A percentile compares a stretch with the other conserved stretches of the same genome.
phyloP scores from a whole-genome alignment of 2,888 invertebrate genomes.

The Molorchus minor region DNA sequence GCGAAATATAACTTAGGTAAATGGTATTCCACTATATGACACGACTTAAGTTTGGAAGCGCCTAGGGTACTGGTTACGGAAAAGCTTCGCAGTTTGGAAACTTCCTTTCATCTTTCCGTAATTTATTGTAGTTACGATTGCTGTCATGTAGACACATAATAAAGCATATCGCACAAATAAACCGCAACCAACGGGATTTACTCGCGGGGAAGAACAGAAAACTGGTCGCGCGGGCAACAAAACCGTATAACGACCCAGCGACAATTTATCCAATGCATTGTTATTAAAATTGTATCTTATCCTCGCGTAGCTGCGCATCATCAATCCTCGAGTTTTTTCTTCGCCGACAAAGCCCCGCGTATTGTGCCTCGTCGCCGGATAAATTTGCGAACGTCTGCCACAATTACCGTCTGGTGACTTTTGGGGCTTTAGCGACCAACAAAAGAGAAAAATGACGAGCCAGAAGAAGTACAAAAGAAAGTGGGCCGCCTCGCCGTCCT shows the following conservation, averaged over 20 bases:
- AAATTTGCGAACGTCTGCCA: conserved; percentile 47
- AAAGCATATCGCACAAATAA: not conserved
- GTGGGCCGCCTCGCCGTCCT: conserved; percentile 22
- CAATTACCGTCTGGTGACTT: conserved; percentile 47
- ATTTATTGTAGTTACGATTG: conserved; percentile 5
- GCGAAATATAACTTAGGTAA: too few relatives aligned
- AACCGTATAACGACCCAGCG: conserved; percentile 15
- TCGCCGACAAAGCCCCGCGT: conserved; percentile 23
- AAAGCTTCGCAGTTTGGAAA: conserved; percentile 4
- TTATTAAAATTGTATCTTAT: conserved; percentile 38
- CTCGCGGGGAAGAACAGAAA: conserved; percentile 10
- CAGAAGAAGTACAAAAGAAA: conserved; percentile 42
- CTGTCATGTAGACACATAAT: conserved; percentile 7
- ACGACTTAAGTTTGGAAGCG: too few relatives aligned
- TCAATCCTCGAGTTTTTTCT: conserved; percentile 37
- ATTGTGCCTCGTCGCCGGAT: conserved; percentile 33
- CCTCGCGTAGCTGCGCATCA: conserved; percentile 22
- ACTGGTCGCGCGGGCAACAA: not conserved
- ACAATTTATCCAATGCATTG: conserved; percentile 33
- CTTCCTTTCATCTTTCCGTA: not conserved
- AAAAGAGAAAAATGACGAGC: conserved; percentile 45
- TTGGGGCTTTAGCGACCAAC: conserved; percentile 40
- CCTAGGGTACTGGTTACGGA: too few relatives aligned
- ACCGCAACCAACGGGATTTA: not conserved
- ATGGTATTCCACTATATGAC: too few relatives aligned